These are phyloP conservation scores for Hucho hucho DNA, from an alignment of 2,113 vertebrate genomes.

Conservation along the genomic window DNA sequence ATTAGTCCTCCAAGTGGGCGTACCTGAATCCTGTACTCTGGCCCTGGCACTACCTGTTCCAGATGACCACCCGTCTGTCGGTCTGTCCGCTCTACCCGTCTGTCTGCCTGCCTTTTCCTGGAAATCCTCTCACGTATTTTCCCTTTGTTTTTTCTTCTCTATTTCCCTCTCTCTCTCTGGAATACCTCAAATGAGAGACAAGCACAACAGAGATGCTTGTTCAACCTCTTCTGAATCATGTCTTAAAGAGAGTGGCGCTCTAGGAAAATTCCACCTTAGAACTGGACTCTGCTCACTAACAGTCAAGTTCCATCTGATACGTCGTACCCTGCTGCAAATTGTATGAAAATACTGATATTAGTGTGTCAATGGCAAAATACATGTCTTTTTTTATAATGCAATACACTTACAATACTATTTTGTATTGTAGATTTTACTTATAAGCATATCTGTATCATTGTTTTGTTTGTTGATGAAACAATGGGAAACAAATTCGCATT, in stretches of 20 bases:
- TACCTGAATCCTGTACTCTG: constrained; percentile 38
- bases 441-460: too few relatives aligned
- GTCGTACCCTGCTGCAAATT: too few relatives aligned
- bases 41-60: constrained; percentile 56
- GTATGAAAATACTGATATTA: too few relatives aligned
- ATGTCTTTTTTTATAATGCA: too few relatives aligned
- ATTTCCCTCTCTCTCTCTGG: neutral
- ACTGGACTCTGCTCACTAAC: neutral
- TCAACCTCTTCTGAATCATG: neutral
- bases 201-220: too few relatives aligned
- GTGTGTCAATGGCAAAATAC: too few relatives aligned
- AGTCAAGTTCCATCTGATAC: neutral
- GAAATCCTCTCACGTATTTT: neutral
- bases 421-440: too few relatives aligned
- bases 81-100: neutral
- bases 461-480: neutral
- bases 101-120: neutral
- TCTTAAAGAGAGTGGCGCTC: neutral
- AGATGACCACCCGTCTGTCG: neutral
- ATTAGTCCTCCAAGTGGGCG: constrained; percentile 56
- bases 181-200: neutral
- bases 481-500: neutral
- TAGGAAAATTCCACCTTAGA: neutral
- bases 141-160: constrained; percentile 5
- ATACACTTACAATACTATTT: too few relatives aligned